phyloP scores from a whole-genome alignment of 2,888 invertebrate genomes.

The Drosophila algonquin region DNA sequence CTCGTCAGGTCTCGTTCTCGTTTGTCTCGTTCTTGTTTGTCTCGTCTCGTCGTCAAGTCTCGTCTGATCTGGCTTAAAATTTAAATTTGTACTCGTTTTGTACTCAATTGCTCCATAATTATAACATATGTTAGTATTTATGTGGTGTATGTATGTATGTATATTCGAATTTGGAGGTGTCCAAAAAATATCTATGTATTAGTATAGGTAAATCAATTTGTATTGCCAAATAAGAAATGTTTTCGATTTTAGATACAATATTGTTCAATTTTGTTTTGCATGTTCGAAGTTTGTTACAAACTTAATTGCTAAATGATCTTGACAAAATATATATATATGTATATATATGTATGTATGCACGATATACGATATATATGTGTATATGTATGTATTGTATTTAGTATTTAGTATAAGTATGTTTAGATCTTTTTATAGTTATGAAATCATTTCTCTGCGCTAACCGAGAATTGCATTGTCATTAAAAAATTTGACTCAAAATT shows the following conservation, averaged over 20 bases:
- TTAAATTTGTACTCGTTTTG: conserved; percentile 82
- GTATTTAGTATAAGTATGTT: conserved; percentile 23
- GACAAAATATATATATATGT: conserved; percentile 46
- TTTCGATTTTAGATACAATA: conserved; percentile 36
- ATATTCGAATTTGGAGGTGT: conserved; percentile 22
- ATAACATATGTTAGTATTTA: conserved; percentile 67
- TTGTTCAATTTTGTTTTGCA: conserved; percentile 20
- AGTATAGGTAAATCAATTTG: conserved; percentile 1
- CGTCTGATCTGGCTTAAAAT: conserved; percentile 61
- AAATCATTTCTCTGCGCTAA: conserved; percentile 37
- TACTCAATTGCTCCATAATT: conserved; percentile 81
- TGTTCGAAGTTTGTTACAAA: conserved; percentile 50
- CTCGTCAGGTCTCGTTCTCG: no score
- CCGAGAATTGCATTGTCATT: conserved; percentile 43
- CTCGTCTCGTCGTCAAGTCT: conserved; percentile 5
- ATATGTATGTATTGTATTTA: conserved; percentile 31
- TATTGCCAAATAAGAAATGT: conserved; percentile 48
- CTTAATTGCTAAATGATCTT: conserved; percentile 56
- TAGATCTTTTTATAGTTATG: conserved; percentile 22
- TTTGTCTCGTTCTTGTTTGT: background rate
- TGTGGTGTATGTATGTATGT: conserved; percentile 37
- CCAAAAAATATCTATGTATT: conserved; percentile 13
- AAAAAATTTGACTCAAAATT: conserved; percentile 75
- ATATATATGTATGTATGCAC: conserved; percentile 5
- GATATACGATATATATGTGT: conserved; percentile 18